Evolutionary conservation across 2,888 invertebrate genomes (phyloP).

Genomic region (Agapostemon virescens): DNA sequence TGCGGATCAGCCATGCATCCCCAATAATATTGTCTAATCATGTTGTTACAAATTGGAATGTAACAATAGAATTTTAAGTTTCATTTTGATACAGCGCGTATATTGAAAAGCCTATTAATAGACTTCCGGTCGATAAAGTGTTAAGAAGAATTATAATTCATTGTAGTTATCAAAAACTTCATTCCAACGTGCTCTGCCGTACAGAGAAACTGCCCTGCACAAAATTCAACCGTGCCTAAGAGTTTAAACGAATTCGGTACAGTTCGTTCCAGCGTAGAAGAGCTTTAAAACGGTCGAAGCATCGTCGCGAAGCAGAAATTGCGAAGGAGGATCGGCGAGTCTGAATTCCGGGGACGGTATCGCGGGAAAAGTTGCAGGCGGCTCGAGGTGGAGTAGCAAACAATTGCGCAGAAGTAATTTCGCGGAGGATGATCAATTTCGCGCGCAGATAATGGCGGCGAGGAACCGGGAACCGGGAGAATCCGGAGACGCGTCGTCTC

Average conservation of each 20-base stretch:
- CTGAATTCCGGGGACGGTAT: neutral
- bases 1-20: too few relatives aligned
- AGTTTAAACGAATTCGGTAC: neutral
- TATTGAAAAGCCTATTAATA: too few relatives aligned
- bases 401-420: neutral
- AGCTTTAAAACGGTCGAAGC: neutral
- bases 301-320: neutral
- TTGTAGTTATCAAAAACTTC: too few relatives aligned
- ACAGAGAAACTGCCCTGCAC: too few relatives aligned
- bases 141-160: too few relatives aligned
- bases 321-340: neutral
- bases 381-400: neutral
- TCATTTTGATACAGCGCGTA: too few relatives aligned
- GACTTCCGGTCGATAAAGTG: too few relatives aligned
- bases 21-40: too few relatives aligned
- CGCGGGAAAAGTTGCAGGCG: neutral
- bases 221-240: too few relatives aligned
- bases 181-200: too few relatives aligned
- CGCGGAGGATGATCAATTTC: neutral
- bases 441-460: slow-evolving; percentile 1
- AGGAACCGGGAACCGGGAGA: neutral
- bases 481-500: neutral
- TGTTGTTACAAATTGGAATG: too few relatives aligned
- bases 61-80: too few relatives aligned
- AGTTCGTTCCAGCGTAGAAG: neutral